These are phyloP conservation scores for Gyrodactylus salaris DNA, from an alignment of 1,140 invertebrate genomes.

Conservation along the genomic window DNA sequence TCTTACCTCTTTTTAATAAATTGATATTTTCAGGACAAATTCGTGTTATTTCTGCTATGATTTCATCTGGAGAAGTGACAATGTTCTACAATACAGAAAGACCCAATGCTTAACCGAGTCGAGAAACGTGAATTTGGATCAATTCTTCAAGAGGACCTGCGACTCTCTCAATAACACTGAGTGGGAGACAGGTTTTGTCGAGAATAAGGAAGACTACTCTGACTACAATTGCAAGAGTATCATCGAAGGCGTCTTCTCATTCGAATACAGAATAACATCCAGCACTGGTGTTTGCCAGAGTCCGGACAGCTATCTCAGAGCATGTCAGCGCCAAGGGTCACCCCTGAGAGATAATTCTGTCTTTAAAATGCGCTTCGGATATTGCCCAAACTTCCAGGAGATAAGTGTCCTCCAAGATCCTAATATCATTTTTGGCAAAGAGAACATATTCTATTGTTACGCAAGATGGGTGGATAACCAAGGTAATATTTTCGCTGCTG, in stretches of 20 bases:
- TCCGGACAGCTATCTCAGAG: background rate
- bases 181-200: constrained; percentile 4
- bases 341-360: constrained; percentile 1
- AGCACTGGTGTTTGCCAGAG: background rate
- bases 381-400: background rate
- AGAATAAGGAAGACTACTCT: background rate
- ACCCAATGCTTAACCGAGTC: background rate
- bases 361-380: background rate
- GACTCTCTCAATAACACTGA: background rate
- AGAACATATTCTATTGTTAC: constrained; percentile 5
- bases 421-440: background rate
- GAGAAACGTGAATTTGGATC: background rate
- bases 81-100: background rate
- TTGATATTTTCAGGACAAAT: background rate
- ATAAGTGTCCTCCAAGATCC: background rate
- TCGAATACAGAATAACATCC: background rate
- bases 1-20: no score
- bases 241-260: constrained; percentile 1
- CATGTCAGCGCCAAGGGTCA: constrained; percentile 3
- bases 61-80: background rate
- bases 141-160: background rate
- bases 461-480: constrained; percentile 2
- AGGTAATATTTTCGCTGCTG: constrained; percentile 3
- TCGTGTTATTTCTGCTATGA: background rate
- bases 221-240: constrained; percentile 5